Base-by-base conservation (phyloP, 2,797 vertebrate genomes). In the Brachyalestes nurse region DNA sequence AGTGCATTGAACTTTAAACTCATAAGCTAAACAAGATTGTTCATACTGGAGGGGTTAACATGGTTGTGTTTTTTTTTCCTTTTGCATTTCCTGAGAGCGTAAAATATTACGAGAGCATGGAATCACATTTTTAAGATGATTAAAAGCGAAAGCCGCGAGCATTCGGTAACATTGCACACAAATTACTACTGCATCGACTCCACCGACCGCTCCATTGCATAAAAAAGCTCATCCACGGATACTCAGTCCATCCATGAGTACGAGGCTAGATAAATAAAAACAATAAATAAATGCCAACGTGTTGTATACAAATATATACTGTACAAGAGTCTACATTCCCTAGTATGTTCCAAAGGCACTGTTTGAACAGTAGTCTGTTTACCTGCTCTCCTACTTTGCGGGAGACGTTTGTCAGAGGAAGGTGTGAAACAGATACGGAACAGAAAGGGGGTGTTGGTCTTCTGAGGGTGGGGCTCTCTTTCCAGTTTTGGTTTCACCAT, bases 271-370 rank as follows among this genome's bases (percentile, higher is more conserved):
- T 84, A 89, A 88, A 89, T 85, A 86, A 85, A 74, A 80, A 72
- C 69, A 87, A 88, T 88, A 89, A 87, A 89, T 87, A 87, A 74
- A 84, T 60, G 72, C 62, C 67, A 81, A 83, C 17, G 65, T 64
- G 74, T 58, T 69, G 51, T 82, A 70, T 85, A 85, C 71, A 85
- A 85, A 85, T 82, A 70, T 79, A 81, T 85, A 86, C 65, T 51
- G 81, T 77, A 82, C 84, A 85, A 62, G 69, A 91, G 92, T 92
- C 82, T 94, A 93, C 93, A 94, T 94, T 90, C 93, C 88, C 91
- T 90, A 92, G 87, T 90, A 90, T 91, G 91, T 83, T 94, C 91
- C 87, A 88, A 95, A 95, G 95, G 94, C 95, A 95, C 95, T 93
- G 92, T 93, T 91, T 93, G 83, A 91, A 93, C 91, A 92, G 90